Evolutionary conservation across 2,113 vertebrate genomes (phyloP), one percentile per base, ranked within the genome.

Genomic region (Paradoxurus hermaphroditus): DNA sequence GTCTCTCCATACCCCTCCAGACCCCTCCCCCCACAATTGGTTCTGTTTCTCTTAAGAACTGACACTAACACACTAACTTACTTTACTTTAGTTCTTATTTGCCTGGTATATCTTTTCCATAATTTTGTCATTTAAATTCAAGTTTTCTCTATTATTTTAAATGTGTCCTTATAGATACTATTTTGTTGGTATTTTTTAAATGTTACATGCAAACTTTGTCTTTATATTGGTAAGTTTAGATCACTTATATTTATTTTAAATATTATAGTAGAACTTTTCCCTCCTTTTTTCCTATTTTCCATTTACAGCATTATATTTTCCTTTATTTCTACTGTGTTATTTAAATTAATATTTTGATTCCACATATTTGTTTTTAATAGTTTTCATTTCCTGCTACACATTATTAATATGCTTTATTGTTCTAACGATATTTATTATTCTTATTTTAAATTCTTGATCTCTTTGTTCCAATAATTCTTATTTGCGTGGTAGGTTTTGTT

Each of bases 111-210:
- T 53, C 25, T 82, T 86, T 67, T 77, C 39, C 73, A 86, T 86
- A 81, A 63, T 85, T 86, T 62, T 72, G 70, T 39, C 86, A 70
- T 92, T 62, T 63, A 82, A n/a, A 91, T 89, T 92, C 29, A 89
- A 62, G 11, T 36, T 89, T 81, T 36, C 12, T 16, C 27, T 62
- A 15, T 51, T 51, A 13, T 31, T 86, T 87, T 70, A 68, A 77
- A 13, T 68, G 23, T 72, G 23, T 70, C n/a, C 39, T 86, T 83
- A 3, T 5, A 93, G 4, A 59, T 1, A 93, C 59, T 73, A 72
- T 72, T 39, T 34, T 44, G 9, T 31, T 67, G 27, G 8, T n/a
- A n/a, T 34, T 78, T 70, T 70, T 82, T 6, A 89, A 75, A 94
- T 83, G 90, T 90, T 14, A 85, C 8, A 59, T 90, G 13, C 19